Evolutionary conservation across 2,888 invertebrate species (phyloP), one percentile per base, ranked within the genome.

Genomic region (Trissolcus brochymenae): DNA sequence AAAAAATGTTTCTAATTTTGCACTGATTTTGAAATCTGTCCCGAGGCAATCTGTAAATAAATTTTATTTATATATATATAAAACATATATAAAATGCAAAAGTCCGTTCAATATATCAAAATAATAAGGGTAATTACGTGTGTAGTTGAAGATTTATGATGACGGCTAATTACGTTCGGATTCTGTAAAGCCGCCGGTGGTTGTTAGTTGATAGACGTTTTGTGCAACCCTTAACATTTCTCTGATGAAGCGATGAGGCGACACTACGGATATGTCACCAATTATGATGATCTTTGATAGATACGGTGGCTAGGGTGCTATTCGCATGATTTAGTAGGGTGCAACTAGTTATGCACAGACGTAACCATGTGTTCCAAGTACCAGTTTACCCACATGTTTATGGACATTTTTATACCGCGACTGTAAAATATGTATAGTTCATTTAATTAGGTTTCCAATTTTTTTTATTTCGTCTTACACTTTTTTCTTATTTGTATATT

Each of bases 231-330:
- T 80, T 80, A 66, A 74, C 64, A 55, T 67, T 56, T 71, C 67
- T 50, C 54, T 62, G 65, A 65, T 73, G 76, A 60, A 62, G 60
- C 56, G 17, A 59, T 70, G 75, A 70, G 59, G 64, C 62, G 59
- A 59, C 71, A 73, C 76, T 74, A 80, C 77, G 82, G 79, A 81
- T 79, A 81, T 79, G 81, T 82, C 81, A 78, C 83, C 85, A 85
- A 86, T 86, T 85, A 85, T 81, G 82, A 82, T 79, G 82, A 84
- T 83, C 80, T 79, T 76, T 81, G 82, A 81, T 82, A 82, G 82
- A 83, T 82, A 82, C 64, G 66, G 61, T 41, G 67, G 61, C 64
- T 72, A 75, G 78, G 79, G 80, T 70, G 67, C 57, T 14, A 46
- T 65, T 81, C 76, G 59, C 19, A 25, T 40, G 49, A 21, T 57